These are phyloP conservation scores for Coluber constrictor DNA, from an alignment of 2,797 vertebrate genomes.

Conservation along the genomic window DNA sequence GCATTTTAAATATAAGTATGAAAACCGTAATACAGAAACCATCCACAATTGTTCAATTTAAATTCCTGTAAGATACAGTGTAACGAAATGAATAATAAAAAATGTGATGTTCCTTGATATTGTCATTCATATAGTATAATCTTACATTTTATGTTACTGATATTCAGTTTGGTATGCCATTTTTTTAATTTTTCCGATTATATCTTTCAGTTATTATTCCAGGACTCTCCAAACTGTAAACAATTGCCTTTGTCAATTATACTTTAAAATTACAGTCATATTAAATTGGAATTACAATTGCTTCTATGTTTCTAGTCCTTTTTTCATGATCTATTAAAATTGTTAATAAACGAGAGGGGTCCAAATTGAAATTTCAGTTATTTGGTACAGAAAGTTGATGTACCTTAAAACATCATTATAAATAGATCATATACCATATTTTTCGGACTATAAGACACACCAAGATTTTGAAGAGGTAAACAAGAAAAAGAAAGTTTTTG, in stretches of 20 bases:
- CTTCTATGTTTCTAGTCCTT: background rate
- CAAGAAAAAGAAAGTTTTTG: too few relatives aligned
- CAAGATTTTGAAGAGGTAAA: too few relatives aligned
- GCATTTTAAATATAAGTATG: background rate
- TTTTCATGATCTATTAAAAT: background rate
- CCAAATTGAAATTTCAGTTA: background rate
- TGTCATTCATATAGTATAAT: background rate
- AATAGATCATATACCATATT: background rate
- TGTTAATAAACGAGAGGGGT: background rate
- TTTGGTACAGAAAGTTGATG: background rate
- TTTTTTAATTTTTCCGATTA: background rate
- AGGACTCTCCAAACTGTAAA: background rate
- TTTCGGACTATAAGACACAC: too few relatives aligned
- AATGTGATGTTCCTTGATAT: background rate
- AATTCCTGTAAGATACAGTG: background rate
- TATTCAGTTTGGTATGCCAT: background rate
- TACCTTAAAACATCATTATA: background rate
- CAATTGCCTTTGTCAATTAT: background rate
- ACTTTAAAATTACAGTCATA: background rate
- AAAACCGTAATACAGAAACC: background rate
- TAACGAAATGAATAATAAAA: background rate
- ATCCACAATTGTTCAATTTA: background rate
- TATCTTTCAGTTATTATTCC: background rate
- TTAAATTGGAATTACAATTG: background rate
- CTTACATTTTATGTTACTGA: background rate